A percentile compares a stretch with the other conserved stretches of the same genome.
Evolutionary conservation across 1,140 invertebrate genomes (phyloP).

Genomic region (Bombyx mori): DNA sequence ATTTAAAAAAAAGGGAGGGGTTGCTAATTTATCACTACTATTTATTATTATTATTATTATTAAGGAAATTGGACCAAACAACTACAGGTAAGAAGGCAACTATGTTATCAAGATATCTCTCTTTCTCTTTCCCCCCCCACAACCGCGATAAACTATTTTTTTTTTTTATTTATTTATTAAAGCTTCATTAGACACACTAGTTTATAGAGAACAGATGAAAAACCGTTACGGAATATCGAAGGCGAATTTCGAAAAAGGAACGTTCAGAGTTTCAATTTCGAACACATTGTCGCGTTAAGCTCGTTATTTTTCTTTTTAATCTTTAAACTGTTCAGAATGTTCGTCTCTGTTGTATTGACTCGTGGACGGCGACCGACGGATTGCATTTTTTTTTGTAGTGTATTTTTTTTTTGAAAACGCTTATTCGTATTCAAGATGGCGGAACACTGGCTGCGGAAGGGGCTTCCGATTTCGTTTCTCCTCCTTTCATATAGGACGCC

Average conservation of each 20-base stretch:
- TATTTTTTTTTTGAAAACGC: constrained; percentile 7
- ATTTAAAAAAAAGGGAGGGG: constrained; percentile 1
- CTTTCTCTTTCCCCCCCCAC: neutral
- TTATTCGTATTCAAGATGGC: constrained; percentile 16
- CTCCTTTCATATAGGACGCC: constrained; percentile 30
- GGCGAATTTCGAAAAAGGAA: neutral
- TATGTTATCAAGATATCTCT: constrained; percentile 25
- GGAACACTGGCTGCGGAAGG: neutral
- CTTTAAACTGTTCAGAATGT: constrained; percentile 27
- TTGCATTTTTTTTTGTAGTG: constrained; percentile 29
- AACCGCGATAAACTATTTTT: neutral
- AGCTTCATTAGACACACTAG: constrained; percentile 18
- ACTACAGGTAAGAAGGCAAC: constrained; percentile 42
- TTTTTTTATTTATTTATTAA: constrained; percentile 17
- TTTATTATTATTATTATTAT: constrained; percentile 23
- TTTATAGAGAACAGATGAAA: constrained; percentile 10
- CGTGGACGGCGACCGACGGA: constrained; percentile 35
- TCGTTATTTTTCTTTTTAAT: constrained; percentile 45
- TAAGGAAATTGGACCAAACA: constrained; percentile 45
- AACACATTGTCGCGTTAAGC: constrained; percentile 32
- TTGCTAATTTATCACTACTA: constrained; percentile 8
- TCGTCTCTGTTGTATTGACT: constrained; percentile 14
- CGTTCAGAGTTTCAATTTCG: constrained; percentile 13
- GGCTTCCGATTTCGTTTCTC: constrained; percentile 31
- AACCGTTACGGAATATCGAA: neutral